Evolutionary conservation across 1,140 invertebrate species (phyloP).

Genomic region (Marisa cornuarietis): DNA sequence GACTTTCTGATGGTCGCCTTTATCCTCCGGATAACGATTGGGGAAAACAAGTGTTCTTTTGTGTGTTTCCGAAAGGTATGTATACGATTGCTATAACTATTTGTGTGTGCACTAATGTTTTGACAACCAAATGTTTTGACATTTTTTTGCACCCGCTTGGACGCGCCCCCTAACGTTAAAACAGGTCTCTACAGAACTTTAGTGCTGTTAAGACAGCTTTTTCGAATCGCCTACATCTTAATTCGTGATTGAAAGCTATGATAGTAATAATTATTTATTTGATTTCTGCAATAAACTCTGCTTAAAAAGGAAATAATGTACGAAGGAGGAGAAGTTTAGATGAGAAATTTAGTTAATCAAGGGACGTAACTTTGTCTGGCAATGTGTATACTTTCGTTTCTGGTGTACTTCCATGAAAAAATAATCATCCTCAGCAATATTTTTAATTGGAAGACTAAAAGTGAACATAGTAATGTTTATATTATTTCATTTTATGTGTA

Average conservation of each 20-base stretch:
- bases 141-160: conserved; percentile 25
- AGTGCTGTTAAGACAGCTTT: conserved; percentile 1
- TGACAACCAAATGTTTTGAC: conserved; percentile 31
- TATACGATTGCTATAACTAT: neutral
- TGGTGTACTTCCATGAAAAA: no score
- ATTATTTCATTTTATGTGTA: neutral
- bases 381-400: no score
- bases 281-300: neutral
- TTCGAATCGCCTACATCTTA: no score
- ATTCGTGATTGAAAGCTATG: no score
- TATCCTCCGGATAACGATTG: conserved; percentile 87
- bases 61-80: conserved; percentile 94
- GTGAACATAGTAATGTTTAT: neutral
- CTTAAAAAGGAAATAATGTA: neutral
- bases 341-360: neutral
- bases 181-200: neutral
- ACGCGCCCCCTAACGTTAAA: conserved; percentile 31
- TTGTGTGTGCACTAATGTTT: conserved; percentile 4
- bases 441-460: neutral
- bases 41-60: conserved; percentile 88
- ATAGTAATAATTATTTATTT: neutral
- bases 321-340: conserved; percentile 7
- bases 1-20: conserved; percentile 85
- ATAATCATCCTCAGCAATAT: neutral
- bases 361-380: conserved; percentile 14